Evolutionary conservation across 2,888 invertebrate genomes (phyloP).

Genomic region (Empis livida): DNA sequence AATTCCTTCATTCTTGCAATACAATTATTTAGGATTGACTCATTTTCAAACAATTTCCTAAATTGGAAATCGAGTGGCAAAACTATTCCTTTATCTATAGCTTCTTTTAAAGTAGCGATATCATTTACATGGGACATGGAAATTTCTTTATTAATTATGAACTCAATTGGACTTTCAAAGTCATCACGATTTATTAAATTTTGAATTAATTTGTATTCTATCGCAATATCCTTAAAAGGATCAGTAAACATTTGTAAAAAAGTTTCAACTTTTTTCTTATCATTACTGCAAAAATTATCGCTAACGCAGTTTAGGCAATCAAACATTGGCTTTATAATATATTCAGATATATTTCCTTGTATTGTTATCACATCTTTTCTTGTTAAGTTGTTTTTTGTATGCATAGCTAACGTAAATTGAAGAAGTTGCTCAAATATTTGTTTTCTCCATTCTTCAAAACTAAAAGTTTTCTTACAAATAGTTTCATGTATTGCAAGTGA

Average conservation of each 20-base stretch:
- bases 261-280: neutral
- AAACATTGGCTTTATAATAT: neutral
- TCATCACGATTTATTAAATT: neutral
- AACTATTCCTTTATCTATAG: conserved; percentile 4
- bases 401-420: neutral
- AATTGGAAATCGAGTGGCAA: conserved; percentile 6
- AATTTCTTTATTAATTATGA: conserved; percentile 4
- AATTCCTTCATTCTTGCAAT: neutral
- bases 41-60: conserved; percentile 5
- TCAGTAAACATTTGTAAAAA: neutral
- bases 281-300: conserved; percentile 1
- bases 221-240: conserved; percentile 1
- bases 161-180: conserved; percentile 1
- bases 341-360: neutral
- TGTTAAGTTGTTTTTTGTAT: conserved; percentile 1
- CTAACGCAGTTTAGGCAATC: too few species aligned
- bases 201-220: conserved; percentile 4
- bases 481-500: too few species aligned
- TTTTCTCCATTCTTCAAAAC: neutral
- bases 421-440: too few species aligned
- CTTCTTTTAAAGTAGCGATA: neutral
- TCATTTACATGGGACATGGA: neutral
- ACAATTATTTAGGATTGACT: conserved; percentile 1
- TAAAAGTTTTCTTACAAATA: neutral
- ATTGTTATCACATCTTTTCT: conserved; percentile 5